Base-by-base conservation (phyloP, 2,888 invertebrate species). In the Ophonus ardosiacus region DNA sequence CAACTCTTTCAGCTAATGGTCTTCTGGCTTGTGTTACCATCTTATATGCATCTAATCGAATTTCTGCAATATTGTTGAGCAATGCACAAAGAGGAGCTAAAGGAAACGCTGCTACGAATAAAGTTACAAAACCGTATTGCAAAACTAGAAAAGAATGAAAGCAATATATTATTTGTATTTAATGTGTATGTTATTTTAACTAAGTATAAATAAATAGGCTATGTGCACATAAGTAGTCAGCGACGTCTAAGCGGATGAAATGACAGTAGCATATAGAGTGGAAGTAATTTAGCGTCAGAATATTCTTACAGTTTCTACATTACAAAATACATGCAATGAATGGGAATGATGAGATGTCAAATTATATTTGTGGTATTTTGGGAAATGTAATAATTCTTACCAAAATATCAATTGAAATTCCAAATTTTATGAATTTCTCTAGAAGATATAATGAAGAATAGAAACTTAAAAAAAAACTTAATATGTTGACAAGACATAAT, bases 21-120 rank as follows among this genome's bases (percentile, higher is more conserved):
- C 99, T 92, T 78, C 98, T 92, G 0, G 97, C 96, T 89, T 98
- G 98, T 0, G 97, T 97, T n/a, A 98, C 96, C 95, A 98, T 98
- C 92, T 99, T 99, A 91, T 97, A 98, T 0, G 99, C 99, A 89
- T 99, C 99, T 87, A 98, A 91, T 0, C 97, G 93, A 82, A 99
- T 98, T 91, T 99, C 99, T 0, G 98, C 97, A 40, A 99, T 95
- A 90, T 99, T 99, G 92, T 99, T 99, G 7, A 99, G 92, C 2
- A 99, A 92, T 0, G 99, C 99, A 90, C 98, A 99, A 0, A 99
- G 92, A 0, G 99, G 99, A 0, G 99, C 99, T 86, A 99, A 91
- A 0, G 99, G 99, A 90, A 99, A 99, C 0, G 99, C 99, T 0
- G 98, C 98, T 86, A 99, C 99, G 92, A 99, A 99, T 0, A 99